phyloP scores from a whole-genome alignment of 2,888 invertebrate species.

The Antheraea assamensis region DNA sequence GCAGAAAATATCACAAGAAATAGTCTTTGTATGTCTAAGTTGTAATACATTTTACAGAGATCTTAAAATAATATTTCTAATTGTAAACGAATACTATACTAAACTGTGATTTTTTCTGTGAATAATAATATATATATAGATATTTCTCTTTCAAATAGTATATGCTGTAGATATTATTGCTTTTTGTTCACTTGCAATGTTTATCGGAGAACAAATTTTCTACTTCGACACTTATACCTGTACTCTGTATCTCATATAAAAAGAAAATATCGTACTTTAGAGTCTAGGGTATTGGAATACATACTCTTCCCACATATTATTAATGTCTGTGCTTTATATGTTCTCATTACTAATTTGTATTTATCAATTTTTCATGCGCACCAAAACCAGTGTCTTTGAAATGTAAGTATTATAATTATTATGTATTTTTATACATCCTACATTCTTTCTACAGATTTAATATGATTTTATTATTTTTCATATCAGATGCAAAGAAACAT shows the following conservation, averaged over 20 bases:
- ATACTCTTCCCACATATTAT: background rate
- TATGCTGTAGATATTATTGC: background rate
- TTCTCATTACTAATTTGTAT: constrained; percentile 35
- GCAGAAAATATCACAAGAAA: background rate
- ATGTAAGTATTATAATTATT: constrained; percentile 66
- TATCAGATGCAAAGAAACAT: background rate
- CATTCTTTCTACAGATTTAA: background rate
- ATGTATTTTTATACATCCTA: background rate
- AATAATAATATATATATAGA: background rate
- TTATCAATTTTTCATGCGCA: constrained; percentile 61
- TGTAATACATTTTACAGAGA: background rate
- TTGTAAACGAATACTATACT: background rate
- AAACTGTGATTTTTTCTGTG: background rate
- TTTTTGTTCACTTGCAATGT: background rate
- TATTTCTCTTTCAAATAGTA: background rate
- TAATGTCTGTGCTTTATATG: background rate
- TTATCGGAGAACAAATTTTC: background rate
- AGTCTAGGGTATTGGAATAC: background rate
- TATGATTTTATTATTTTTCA: background rate
- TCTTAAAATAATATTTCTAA: background rate
- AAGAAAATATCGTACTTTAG: background rate
- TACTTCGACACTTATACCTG: background rate
- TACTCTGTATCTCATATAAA: background rate
- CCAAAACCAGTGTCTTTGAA: constrained; percentile 69
- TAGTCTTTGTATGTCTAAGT: background rate